Percentiles rank a stretch among this genome's conserved stretches.
Conservation (phyloP, 2,797 vertebrate genomes). For the Carcharodon carcharias region DNA sequence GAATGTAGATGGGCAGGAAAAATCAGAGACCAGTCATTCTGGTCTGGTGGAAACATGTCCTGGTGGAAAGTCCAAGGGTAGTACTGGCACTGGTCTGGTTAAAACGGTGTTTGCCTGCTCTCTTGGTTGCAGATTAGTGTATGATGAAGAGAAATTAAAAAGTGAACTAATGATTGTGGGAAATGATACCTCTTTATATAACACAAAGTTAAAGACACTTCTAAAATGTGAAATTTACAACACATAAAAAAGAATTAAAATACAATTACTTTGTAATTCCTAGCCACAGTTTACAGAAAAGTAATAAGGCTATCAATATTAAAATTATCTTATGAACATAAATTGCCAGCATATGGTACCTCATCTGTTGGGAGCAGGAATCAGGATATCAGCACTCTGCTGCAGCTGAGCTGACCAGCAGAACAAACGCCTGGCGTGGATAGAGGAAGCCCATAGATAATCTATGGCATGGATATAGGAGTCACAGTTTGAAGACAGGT, state of each 20-base stretch:
- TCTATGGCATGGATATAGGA: neutral
- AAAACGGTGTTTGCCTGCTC: neutral
- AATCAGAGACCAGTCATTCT: neutral
- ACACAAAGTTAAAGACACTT: neutral
- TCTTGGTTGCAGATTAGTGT: neutral
- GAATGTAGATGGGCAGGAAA: neutral
- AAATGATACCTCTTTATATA: neutral
- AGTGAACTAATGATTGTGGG: neutral
- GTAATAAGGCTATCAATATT: neutral
- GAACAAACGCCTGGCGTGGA: neutral
- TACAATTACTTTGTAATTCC: neutral
- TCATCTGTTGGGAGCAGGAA: neutral
- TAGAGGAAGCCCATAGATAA: neutral
- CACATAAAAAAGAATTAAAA: neutral
- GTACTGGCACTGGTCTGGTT: neutral
- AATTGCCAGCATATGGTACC: too few species aligned
- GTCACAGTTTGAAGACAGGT: neutral
- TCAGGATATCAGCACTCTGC: neutral
- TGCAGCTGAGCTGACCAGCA: neutral
- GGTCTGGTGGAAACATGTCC: neutral
- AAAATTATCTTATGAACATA: neutral
- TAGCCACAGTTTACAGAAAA: neutral
- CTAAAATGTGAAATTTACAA: conserved; percentile 3
- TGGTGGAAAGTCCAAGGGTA: neutral
- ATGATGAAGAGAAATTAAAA: neutral